phyloP scores from a whole-genome alignment of 2,888 invertebrate genomes.

The Minunthozetes semirufus region DNA sequence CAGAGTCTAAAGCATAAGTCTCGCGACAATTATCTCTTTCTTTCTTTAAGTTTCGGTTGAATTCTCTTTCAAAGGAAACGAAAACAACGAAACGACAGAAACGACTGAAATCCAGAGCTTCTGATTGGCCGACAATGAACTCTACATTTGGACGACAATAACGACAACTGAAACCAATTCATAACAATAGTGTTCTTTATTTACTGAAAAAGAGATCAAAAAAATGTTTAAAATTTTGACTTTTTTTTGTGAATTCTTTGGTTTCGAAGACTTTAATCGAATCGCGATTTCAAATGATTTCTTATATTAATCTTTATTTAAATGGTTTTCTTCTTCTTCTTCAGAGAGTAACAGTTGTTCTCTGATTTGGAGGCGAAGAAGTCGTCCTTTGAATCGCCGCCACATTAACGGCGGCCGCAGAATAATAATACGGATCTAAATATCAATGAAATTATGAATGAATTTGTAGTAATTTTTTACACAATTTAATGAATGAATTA shows the following conservation, averaged over 20 bases:
- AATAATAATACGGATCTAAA: conserved; percentile 34
- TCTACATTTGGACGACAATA: no score
- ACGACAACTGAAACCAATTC: no score
- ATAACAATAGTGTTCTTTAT: neutral
- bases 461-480: no score
- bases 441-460: neutral
- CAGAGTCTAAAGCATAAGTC: no score
- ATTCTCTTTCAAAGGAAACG: no score
- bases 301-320: neutral
- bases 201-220: neutral
- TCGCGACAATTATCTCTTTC: no score
- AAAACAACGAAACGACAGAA: no score
- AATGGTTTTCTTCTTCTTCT: neutral
- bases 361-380: neutral
- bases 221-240: neutral
- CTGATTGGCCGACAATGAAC: no score
- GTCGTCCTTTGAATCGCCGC: conserved; percentile 25
- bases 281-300: neutral
- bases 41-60: no score
- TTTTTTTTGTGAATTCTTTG: neutral
- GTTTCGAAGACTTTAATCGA: neutral
- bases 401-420: conserved; percentile 27
- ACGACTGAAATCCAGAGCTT: no score
- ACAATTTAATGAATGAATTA: neutral
- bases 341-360: conserved; percentile 30